Base-by-base conservation (phyloP, 2,888 invertebrate genomes). In the Diachrysia chrysitis region DNA sequence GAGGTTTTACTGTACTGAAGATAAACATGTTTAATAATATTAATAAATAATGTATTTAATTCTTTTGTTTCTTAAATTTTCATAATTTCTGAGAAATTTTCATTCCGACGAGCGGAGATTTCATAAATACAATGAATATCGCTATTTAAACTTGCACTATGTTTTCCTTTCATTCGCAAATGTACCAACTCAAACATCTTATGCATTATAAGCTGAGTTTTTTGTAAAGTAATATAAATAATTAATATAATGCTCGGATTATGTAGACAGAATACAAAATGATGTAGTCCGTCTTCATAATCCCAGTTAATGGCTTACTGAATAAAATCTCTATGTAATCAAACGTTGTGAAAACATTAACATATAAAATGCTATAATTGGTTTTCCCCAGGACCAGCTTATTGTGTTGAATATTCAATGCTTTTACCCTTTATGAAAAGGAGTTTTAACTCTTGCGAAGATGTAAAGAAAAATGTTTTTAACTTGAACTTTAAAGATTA, bases 401-500 rank as follows among this genome's bases (percentile, higher is more conserved):
- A 69, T 71, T 64, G 61, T 67, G 23, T 71, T 71, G 66, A 81
- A 76, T 78, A 76, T 78, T 71, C 70, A 78, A 69, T 73, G 63
- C 12, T 57, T 72, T 63, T 58, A 67, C 56, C 35, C 58, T 67
- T 69, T 58, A 54, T 56, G 32, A 56, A 32, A 32, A 51, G 42
- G n/a, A 42, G 48, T 51, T 12, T 48, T 51, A 51, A 51, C 21
- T 51, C 21, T 51, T 51, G 48, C 10, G 10, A 51, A 51, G 14
- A 51, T 17, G 10, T 19, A 51, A 51, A 51, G 48, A 51, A 51
- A 51, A 51, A 51, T 51, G 21, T 21, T 19, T 51, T 21, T 51
- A 1, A 51, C 19, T 51, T 19, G 48, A 19, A 48, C 21, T 51
- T 21, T 21, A 51, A 21, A 19, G 3, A 21, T 51, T 51, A n/a